phyloP scores from a whole-genome alignment of 2,113 vertebrate species.

The Carlito syrichta region DNA sequence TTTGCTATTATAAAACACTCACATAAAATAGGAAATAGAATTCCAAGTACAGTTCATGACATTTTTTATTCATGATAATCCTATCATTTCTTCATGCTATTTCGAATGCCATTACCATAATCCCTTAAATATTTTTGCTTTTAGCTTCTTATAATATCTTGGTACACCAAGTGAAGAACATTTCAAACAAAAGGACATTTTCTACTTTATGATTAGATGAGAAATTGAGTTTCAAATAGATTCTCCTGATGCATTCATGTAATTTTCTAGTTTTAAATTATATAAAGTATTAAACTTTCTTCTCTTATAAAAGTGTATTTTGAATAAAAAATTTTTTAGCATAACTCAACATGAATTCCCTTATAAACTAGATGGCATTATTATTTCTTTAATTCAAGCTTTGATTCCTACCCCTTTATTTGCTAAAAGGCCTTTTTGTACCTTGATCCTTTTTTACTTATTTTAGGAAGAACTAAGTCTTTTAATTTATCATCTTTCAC shows the following conservation, averaged over 20 bases:
- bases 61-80: slow-evolving; percentile 68
- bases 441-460: slow-evolving; percentile 7
- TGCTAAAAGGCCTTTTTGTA: slow-evolving; percentile 19
- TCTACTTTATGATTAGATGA: slow-evolving; percentile 52
- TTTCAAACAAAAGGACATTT: slow-evolving; percentile 66
- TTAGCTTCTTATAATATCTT: slow-evolving; percentile 59
- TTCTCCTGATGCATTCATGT: slow-evolving; percentile 4
- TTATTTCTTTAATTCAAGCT: slow-evolving; percentile 48
- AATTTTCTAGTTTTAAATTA: slow-evolving; percentile 41
- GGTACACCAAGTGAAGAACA: slow-evolving; percentile 32
- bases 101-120: slow-evolving; percentile 72
- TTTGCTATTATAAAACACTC: slow-evolving; percentile 43
- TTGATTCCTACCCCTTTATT: slow-evolving; percentile 48
- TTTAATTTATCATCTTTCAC: slow-evolving; percentile 23
- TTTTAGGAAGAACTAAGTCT: background rate
- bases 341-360: slow-evolving; percentile 30
- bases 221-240: slow-evolving; percentile 58
- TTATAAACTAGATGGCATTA: slow-evolving; percentile 42
- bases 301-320: slow-evolving; percentile 43
- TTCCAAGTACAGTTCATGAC: slow-evolving; percentile 45
- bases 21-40: slow-evolving; percentile 51
- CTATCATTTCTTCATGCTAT: slow-evolving; percentile 52
- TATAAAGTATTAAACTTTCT: slow-evolving; percentile 35
- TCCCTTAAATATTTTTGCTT: slow-evolving; percentile 64
- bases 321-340: slow-evolving; percentile 46